Base-by-base conservation (phyloP, 2,888 invertebrate genomes). In the Drosophila anomalata region DNA sequence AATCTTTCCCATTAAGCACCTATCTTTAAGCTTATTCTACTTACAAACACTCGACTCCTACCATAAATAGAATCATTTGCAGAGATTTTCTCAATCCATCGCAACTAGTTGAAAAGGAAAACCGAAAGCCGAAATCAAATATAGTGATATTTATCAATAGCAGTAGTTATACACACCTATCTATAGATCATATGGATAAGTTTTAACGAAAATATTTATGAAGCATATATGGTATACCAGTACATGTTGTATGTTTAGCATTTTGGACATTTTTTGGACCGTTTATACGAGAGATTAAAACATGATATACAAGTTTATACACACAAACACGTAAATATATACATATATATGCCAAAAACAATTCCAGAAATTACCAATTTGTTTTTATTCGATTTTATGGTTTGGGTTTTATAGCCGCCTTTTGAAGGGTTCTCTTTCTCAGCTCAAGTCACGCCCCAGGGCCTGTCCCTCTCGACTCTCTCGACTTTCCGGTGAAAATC, bases 131-230 rank as follows among this genome's bases (percentile, higher is more conserved):
- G 87, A 88, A 83, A 88, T 84, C 84, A 84, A 84, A 84, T 88
- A 88, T 84, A 84, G 84, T 84, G 84, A 84, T 84, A 84, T 84
- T 88, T 88, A 84, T 88, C 75, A 73, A 75, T 87, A 84, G 67
- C 71, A 66, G 69, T 72, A 65, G 52, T 12, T 31, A 31, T 31
- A 39, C 14, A 52, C 31, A 20, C 20, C 17, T 50, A 26, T 26
- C 6, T 7, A 26, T 26, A 12, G 17, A 42, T 12, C 4, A 31
- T 55, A 55, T 55, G 20, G 26, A n/a, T 62, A 62, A 62, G 61
- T 47, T 54, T 17, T 39, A 31, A 26, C 36, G 29, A 47, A 54
- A 46, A 66, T 54, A 66, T 66, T 54, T 54, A 54, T 66, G 31
- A 47, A 47, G 67, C 67, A 57, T 67, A 56, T 66, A 50, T 14